Base-by-base conservation (phyloP, 2,888 invertebrate species). In the Serrognathus titanus region DNA sequence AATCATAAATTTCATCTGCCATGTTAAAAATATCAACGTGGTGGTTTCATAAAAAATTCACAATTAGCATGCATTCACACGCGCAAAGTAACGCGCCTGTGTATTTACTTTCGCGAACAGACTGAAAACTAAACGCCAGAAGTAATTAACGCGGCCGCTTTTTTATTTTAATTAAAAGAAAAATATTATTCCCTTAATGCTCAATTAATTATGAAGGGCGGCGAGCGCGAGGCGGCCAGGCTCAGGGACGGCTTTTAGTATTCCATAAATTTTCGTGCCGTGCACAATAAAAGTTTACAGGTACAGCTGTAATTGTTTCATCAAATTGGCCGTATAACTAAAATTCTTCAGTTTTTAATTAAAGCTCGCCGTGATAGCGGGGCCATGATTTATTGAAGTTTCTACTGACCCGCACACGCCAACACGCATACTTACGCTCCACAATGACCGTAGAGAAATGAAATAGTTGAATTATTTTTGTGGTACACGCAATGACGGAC, bases 381-480 rank as follows among this genome's bases (percentile, higher is more conserved):
- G 16, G 58, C 59, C 60, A 59, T 63, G 63, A 63, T 65, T 63
- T 66, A 65, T 65, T 56, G 56, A 61, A 57, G 56, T 60, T 60
- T 51, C 63, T 45, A 59, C 57, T 62, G 62, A 66, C 66, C 63
- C 62, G 63, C 59, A 66, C 66, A 66, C 65, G 65, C 65, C 50
- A 66, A 63, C 66, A 65, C 66, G 63, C 66, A 62, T 60, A 55
- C 51, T 31, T 31, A 31, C 24, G 24, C 24, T 31, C 24, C 24
- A 48, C 60, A 62, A 57, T 61, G 57, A 60, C 53, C 53, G 51
- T 60, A 58, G 61, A 58, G 58, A 64, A 64, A 60, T 62, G 58
- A 64, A 64, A 64, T 61, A 64, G 59, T 61, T 48, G 49, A 55
- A 50, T 58, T 58, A 58, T 39, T 37, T 13, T 51, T 52, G 43